Evolutionary conservation across 2,888 invertebrate species (phyloP), one percentile per base, ranked within the genome.

Genomic region (Caenorhabditis auriculariae): DNA sequence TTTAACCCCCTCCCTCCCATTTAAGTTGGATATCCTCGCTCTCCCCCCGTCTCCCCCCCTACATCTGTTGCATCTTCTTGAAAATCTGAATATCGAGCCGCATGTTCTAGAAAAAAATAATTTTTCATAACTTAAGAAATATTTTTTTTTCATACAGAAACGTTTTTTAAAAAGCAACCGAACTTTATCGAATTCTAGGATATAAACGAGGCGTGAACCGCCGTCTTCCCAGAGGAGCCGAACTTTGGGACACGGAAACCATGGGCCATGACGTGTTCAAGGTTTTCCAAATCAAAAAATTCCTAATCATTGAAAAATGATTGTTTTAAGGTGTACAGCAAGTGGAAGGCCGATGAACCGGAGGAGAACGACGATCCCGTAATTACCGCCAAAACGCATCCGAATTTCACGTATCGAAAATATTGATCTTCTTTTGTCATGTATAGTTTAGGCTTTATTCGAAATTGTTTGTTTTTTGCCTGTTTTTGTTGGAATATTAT

Each of bases 241-340:
- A 80, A 48, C 52, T 79, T 6, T 78, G 75, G 76, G 75, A 77
- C 55, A 74, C 74, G 4, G 79, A 79, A 60, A 78, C 79, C 9
- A 77, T 77, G 75, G 79, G 79, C 5, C 79, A 79, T 50, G 73
- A 79, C 42, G 77, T 79, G 6, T 79, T 70, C 60, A 55, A 73
- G 51, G 77, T 77, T 32, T 32, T 32, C n/a, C n/a, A 32, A 32
- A 12, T n/a, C 35, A n/a, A 32, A 32, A 32, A 12, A 32, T 32
- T n/a, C n/a, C n/a, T 32, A 9, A 32, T 32, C n/a, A 9, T 32
- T 32, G n/a, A 32, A 32, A 32, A 9, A 32, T 12, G 9, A 32
- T n/a, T 32, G 9, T 9, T 32, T 32, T 32, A 49, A 72, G 54
- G 65, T 71, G 44, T 66, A 66, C 50, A 75, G 75, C 54, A 78